Evolutionary conservation across 2,797 vertebrate species (phyloP), one percentile per base, ranked within the genome.

Genomic region (Ambastaia sidthimunki): DNA sequence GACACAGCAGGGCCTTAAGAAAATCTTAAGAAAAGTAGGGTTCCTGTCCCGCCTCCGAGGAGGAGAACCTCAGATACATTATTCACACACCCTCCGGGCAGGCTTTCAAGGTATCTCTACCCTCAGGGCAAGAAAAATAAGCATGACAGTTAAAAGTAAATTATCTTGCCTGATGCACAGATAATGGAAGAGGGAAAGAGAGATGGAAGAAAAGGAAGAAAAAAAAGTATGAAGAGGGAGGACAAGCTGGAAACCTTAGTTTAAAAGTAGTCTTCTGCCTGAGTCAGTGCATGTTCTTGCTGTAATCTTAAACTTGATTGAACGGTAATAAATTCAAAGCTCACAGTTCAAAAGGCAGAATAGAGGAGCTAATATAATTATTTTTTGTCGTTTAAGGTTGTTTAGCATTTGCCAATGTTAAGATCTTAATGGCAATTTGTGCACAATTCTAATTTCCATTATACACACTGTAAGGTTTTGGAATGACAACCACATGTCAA

Each of bases 91-190:
- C 97, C 96, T 96, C 92, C 92, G 95, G 97, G 95, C 95, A 97
- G 94, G 96, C 97, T 97, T 97, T 97, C 97, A 97, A 97, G 96
- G 95, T 96, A 96, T 94, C 95, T 96, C 95, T 95, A 96, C 96
- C 91, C 90, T 89, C 94, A 93, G 96, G 96, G 93, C 95, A 94
- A 92, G 95, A 96, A 95, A 97, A 97, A 96, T 95, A 97, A 98
- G 94, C 95, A 96, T 95, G 95, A 95, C 95, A 95, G 95, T 96
- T 97, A 97, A 97, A 97, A 97, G 96, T 96, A 96, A 96, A 97
- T 96, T 95, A 97, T 97, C 96, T 96, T 93, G 93, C 94, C 95
- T 97, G 96, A 97, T 97, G 95, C 95, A 97, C 96, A 96, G 96
- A 96, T 97, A 97, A 97, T 97, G 96, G 92, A 89, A 90, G 89